Evolutionary conservation across 2,888 invertebrate genomes (phyloP).

Genomic region (Apeira syringaria): DNA sequence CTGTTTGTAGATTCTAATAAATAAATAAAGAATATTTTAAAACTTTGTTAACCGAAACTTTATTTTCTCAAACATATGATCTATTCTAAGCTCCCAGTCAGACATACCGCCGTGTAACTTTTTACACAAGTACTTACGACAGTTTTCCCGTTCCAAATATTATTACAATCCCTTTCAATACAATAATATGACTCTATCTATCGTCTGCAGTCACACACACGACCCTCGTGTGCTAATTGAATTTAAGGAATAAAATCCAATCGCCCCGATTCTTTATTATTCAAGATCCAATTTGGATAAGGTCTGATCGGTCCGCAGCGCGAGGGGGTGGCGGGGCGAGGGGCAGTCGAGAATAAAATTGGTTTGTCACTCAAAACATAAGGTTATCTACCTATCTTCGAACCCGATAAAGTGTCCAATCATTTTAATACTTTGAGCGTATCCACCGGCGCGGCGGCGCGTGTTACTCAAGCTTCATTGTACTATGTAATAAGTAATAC

Average conservation of each 20-base stretch:
- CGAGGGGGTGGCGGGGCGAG: constrained; percentile 52
- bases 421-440: constrained; percentile 15
- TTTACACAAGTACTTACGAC: no score
- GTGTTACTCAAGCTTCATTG: constrained; percentile 9
- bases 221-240: constrained; percentile 83
- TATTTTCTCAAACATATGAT: no score
- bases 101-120: constrained; percentile 1
- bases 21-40: no score
- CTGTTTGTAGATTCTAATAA: no score
- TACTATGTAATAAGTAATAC: no score
- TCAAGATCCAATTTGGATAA: constrained; percentile 85
- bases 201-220: constrained; percentile 80
- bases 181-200: constrained; percentile 80
- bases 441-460: neutral
- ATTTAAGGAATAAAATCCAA: constrained; percentile 85
- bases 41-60: no score
- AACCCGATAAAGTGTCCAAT: constrained; percentile 22
- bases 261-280: constrained; percentile 85
- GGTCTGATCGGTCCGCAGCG: constrained; percentile 78
- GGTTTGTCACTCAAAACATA: constrained; percentile 84
- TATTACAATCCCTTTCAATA: constrained; percentile 75
- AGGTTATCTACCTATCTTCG: constrained; percentile 56
- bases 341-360: constrained; percentile 82
- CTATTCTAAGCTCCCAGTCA: neutral
- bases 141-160: constrained; percentile 51